Evolutionary conservation across 2,797 vertebrate genomes (phyloP), one percentile per base, ranked within the genome.

Genomic region (Enteromius mattozi): DNA sequence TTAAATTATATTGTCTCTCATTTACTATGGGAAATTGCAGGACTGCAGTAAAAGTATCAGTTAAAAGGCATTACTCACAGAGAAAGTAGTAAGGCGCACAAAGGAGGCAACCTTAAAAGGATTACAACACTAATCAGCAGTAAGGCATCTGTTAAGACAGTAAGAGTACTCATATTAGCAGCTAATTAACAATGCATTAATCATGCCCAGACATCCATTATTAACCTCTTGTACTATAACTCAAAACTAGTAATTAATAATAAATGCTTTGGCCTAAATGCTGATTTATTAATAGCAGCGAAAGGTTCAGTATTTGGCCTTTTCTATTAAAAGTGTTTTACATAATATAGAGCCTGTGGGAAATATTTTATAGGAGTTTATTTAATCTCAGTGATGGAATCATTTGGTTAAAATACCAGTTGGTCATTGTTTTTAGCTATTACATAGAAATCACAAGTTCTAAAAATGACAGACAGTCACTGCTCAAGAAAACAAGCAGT

Each of bases 241-340:
- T 40, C 51, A 76, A 84, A 71, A 66, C 71, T 72, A 75, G 77
- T 51, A 47, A 80, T 75, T 80, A 76, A 68, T 85, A 85, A 85
- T 86, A 74, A 12, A 82, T 70, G 30, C 45, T 47, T 65, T 83
- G 77, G n/a, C 66, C 56, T 83, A 77, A 85, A 87, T 87, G 47
- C 40, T 83, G 69, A 33, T 70, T 69, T 70, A 69, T 61, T 77
- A 66, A 56, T 45, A 78, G 75, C 7, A 56, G 33, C 47, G 42
- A 49, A 17, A 54, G 17, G 24, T 30, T 45, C 14, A 12, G 1
- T 27, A 14, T 77, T 9, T 78, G 77, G 27, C 61, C 2, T 78
- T 66, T 66, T 66, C 61, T 66, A 66, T 49, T 79, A 79, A 66
- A 79, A 49, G 61, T 65, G 17, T 47, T n/a, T 79, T 79, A 66